Base-by-base conservation (phyloP, 35 echinoderm and acorn worm genomes). In the Acanthaster planci region DNA sequence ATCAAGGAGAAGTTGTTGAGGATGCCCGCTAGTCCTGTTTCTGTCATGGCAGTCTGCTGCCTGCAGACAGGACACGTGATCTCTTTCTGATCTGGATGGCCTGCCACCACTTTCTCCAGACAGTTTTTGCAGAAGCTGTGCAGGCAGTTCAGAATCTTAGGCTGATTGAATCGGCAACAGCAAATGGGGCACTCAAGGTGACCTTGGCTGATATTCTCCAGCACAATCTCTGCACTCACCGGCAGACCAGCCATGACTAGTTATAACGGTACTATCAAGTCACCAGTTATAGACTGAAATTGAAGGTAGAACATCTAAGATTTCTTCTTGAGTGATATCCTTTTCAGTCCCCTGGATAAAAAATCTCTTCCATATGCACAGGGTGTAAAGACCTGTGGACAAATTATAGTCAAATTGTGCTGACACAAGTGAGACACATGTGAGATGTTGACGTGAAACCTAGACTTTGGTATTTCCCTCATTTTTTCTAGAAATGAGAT, bases 61-160 rank as follows among this genome's bases (percentile, higher is more conserved):
- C 64, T 21, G 64, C 64, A 72, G 64, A 72, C 34, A 10, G 64
- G 64, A 72, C 7, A 72, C 26, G 30, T 72, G 30, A 72, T 68
- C 3, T 68, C 12, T 68, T 19, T 35, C 34, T 68, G 21, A 0
- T 14, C 34, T 23, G 60, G 64, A 72, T 36, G 0, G 23, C 8
- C 64, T 26, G 7, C 26, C 64, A 7, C 16, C 64, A 72, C 30
- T 72, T 34, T 34, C 16, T 72, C 64, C 26, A 72, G 64, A 72
- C 64, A 72, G 23, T 15, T 9, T 7, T 72, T 10, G 29, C 26
- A 72, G 64, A 72, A 72, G 64, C 34, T 35, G 30, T 72, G 64
- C 34, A 34, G 2, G 7, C 26, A 72, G 64, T 72, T 72, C 26
- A 72, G 15, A 68, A 34, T 34, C 29, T 68, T 68, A 26, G 60